These are phyloP conservation scores for Sycophila texana DNA, from an alignment of 2,888 invertebrate species.

Conservation along the genomic window DNA sequence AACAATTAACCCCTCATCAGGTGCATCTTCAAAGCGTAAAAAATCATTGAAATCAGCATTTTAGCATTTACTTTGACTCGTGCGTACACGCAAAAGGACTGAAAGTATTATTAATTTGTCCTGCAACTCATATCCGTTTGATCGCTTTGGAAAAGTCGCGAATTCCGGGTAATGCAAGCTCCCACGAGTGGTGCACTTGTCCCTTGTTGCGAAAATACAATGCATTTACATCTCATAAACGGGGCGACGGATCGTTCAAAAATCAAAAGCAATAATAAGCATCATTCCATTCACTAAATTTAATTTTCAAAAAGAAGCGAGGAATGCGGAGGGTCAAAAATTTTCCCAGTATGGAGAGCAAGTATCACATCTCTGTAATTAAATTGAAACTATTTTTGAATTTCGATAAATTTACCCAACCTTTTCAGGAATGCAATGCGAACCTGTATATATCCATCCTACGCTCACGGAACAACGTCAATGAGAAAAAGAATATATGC, in stretches of 20 bases:
- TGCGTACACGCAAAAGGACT: neutral
- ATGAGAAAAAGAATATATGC: neutral
- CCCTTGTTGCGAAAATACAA: slow-evolving; percentile 27
- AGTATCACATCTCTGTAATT: slow-evolving; percentile 46
- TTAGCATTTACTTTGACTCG: slow-evolving; percentile 21
- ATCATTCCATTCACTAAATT: slow-evolving; percentile 1
- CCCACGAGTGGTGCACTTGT: slow-evolving; percentile 18
- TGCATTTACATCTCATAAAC: slow-evolving; percentile 48
- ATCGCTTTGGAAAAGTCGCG: slow-evolving; percentile 31
- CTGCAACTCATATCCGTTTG: slow-evolving; percentile 20
- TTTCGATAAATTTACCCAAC: slow-evolving; percentile 48
- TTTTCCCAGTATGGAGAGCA: slow-evolving; percentile 1
- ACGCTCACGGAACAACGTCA: neutral
- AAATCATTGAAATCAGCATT: slow-evolving; percentile 9
- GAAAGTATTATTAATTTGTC: slow-evolving; percentile 51
- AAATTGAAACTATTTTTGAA: slow-evolving; percentile 55
- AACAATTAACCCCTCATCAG: slow-evolving; percentile 11
- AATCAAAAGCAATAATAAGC: slow-evolving; percentile 49
- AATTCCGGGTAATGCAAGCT: slow-evolving; percentile 5
- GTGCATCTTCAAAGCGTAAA: neutral
- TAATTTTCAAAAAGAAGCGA: neutral
- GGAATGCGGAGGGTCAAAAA: slow-evolving; percentile 16
- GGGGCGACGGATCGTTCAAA: slow-evolving; percentile 30
- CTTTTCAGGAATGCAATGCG: slow-evolving; percentile 15
- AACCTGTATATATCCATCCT: neutral